phyloP scores from a whole-genome alignment of 1,140 invertebrate genomes.

The Cydia amplana region DNA sequence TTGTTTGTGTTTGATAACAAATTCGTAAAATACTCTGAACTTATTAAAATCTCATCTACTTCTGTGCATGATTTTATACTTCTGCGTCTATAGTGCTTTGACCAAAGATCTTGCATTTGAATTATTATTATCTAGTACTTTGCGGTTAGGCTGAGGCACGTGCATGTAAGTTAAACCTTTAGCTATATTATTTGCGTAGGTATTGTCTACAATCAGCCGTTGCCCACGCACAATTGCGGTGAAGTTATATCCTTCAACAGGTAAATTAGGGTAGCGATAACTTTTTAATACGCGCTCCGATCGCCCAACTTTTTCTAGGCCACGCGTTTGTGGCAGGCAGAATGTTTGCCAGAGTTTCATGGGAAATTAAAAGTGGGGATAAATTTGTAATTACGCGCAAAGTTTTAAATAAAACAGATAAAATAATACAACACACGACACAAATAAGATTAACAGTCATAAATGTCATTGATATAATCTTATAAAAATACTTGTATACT shows the following conservation, averaged over 20 bases:
- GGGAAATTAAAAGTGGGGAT: conserved; percentile 13
- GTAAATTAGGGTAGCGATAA: conserved; percentile 29
- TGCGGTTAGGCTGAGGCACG: neutral
- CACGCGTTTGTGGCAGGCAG: conserved; percentile 25
- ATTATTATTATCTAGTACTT: neutral
- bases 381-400: conserved; percentile 26
- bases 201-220: neutral
- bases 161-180: neutral
- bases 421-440: neutral
- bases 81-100: neutral
- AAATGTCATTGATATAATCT: neutral
- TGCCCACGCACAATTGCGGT: neutral
- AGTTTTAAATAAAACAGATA: conserved; percentile 14
- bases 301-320: conserved; percentile 28
- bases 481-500: too few species aligned
- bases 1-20: neutral
- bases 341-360: conserved; percentile 26
- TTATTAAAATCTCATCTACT: too few species aligned
- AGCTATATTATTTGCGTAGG: neutral
- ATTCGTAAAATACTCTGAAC: too few species aligned
- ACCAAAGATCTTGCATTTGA: neutral
- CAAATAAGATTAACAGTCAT: neutral
- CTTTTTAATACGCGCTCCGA: conserved; percentile 28
- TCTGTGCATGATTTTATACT: neutral
- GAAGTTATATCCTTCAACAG: conserved; percentile 23